Conservation (phyloP, 2,888 invertebrate genomes). For the Heliconius charithonia region DNA sequence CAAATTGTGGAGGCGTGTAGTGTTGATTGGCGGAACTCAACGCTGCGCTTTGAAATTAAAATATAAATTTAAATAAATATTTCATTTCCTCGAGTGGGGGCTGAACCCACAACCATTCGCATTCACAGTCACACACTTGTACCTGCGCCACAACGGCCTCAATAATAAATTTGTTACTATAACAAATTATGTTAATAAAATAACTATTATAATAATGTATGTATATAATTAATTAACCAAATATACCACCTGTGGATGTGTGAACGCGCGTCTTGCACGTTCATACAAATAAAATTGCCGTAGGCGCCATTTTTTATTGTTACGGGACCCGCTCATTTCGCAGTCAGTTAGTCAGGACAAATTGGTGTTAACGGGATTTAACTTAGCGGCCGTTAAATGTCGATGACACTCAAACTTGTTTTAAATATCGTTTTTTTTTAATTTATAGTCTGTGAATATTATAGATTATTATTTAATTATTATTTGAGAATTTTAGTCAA, state of each 20-base stretch:
- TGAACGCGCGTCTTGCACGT: not conserved
- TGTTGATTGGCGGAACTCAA: too few species aligned
- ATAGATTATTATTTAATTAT: not conserved
- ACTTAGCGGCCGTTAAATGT: conserved; percentile 48
- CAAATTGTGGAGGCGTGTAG: too few species aligned
- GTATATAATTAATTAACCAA: conserved; percentile 1
- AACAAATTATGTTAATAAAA: too few species aligned
- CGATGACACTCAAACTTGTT: conserved; percentile 46
- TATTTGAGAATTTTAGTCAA: not conserved
- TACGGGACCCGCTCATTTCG: conserved; percentile 53
- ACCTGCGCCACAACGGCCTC: too few species aligned
- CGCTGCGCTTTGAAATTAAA: too few species aligned
- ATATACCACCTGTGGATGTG: not conserved
- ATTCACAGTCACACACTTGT: too few species aligned
- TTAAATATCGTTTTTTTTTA: conserved; percentile 23
- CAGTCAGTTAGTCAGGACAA: conserved; percentile 48
- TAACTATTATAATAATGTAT: not conserved
- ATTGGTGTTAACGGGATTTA: conserved; percentile 57
- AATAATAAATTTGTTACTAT: too few species aligned
- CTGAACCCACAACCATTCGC: too few species aligned
- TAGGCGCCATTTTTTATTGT: conserved; percentile 52
- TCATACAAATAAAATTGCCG: conserved; percentile 26
- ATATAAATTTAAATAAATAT: too few species aligned
- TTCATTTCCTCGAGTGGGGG: too few species aligned
- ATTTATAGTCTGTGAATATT: not conserved